Conservation (phyloP, 1,140 invertebrate species). For the Archivesica marissinica region DNA sequence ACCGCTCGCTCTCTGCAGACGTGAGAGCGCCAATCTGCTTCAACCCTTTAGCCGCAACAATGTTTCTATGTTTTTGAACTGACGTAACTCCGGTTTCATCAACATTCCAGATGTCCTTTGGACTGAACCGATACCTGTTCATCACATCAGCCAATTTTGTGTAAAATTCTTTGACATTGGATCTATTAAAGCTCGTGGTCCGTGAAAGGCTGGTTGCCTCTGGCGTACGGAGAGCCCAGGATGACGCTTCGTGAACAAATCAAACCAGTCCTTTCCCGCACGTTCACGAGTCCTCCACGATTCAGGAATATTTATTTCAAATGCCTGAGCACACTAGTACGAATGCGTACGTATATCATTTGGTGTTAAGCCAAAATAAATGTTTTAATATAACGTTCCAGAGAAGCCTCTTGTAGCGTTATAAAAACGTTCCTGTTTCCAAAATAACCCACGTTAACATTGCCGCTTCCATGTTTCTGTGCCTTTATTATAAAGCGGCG, state of each 20-base stretch:
- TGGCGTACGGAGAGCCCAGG: constrained; percentile 82
- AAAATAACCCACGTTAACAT: neutral
- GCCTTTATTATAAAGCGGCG: constrained; percentile 9
- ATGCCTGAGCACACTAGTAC: constrained; percentile 79
- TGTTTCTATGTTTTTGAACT: constrained; percentile 83
- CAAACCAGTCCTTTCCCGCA: constrained; percentile 84
- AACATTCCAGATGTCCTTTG: constrained; percentile 83
- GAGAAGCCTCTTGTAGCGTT: neutral
- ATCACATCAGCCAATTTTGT: constrained; percentile 65
- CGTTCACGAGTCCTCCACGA: neutral
- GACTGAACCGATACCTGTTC: constrained; percentile 68
- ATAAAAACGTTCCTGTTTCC: neutral
- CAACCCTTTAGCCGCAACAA: constrained; percentile 73
- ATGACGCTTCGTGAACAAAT: constrained; percentile 83
- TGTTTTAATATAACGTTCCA: neutral
- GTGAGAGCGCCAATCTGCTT: constrained; percentile 17
- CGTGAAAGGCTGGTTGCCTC: constrained; percentile 84
- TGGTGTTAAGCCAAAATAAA: constrained; percentile 48
- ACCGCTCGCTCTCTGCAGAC: too few relatives aligned
- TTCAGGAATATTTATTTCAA: constrained; percentile 73
- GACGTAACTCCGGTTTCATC: constrained; percentile 85
- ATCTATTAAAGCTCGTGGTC: constrained; percentile 85
- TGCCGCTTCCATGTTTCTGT: neutral
- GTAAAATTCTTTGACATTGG: constrained; percentile 72
- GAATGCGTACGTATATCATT: constrained; percentile 83